Conservation (phyloP, 2,113 vertebrate genomes). For the Electrona antarctica region DNA sequence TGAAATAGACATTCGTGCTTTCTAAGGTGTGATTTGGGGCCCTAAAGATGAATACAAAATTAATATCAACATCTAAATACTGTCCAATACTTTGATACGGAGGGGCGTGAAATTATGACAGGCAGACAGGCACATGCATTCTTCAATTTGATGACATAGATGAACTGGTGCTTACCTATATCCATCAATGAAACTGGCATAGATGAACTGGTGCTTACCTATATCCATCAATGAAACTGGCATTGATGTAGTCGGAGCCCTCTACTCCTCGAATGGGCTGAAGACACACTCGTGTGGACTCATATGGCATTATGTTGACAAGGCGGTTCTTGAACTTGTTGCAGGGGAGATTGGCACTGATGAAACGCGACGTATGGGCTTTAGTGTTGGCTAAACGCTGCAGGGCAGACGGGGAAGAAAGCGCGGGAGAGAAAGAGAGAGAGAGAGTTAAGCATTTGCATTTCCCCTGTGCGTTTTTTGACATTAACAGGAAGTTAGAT, state of each 20-base stretch:
- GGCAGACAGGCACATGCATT: no score
- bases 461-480: slow-evolving; percentile 22
- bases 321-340: slow-evolving; percentile 99
- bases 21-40: no score
- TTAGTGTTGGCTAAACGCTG: slow-evolving; percentile 98
- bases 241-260: slow-evolving; percentile 99
- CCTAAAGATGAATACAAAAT: no score
- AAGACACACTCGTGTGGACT: slow-evolving; percentile 96
- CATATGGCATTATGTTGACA: slow-evolving; percentile 99
- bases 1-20: no score
- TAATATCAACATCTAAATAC: no score
- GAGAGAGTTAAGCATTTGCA: slow-evolving; percentile 8
- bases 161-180: slow-evolving; percentile 85
- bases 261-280: slow-evolving; percentile 98
- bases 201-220: slow-evolving; percentile 77
- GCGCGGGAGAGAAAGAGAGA: background rate
- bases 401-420: slow-evolving; percentile 33
- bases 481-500: slow-evolving; percentile 20
- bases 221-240: slow-evolving; percentile 99
- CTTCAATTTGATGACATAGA: background rate
- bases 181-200: slow-evolving; percentile 95
- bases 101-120: no score
- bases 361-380: slow-evolving; percentile 99
- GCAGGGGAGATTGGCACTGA: slow-evolving; percentile 99
- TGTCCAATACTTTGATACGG: no score